A percentile compares a stretch with the other conserved stretches of the same genome.
Conservation (phyloP, 1,140 invertebrate species). For the Tetramorium simillimum region DNA sequence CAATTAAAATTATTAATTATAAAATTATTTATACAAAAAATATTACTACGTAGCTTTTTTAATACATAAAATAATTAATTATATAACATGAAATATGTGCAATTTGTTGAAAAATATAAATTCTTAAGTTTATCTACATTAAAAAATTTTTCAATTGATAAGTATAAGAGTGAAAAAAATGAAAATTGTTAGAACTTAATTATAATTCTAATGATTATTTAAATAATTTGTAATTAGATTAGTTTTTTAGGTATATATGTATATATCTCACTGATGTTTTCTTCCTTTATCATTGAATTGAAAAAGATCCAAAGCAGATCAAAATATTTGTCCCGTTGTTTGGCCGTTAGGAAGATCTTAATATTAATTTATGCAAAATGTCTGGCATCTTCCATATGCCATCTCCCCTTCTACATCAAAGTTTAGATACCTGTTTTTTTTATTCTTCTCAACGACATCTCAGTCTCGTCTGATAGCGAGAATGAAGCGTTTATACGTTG, state of each 20-base stretch:
- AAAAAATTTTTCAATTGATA: background rate
- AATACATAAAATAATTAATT: background rate
- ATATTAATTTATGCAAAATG: background rate
- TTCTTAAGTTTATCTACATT: background rate
- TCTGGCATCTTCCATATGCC: background rate
- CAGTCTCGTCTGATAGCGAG: background rate
- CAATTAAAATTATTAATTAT: too few relatives aligned
- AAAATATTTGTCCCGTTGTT: background rate
- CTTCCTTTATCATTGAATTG: background rate
- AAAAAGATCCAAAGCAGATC: background rate
- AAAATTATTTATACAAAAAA: too few relatives aligned
- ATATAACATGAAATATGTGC: background rate
- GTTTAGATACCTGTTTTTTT: background rate
- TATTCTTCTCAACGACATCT: background rate
- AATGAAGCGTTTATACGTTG: conserved; percentile 63
- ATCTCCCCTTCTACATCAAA: too few relatives aligned
- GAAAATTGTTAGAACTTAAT: background rate
- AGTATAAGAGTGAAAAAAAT: background rate
- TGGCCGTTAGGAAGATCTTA: background rate
- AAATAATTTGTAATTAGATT: too few relatives aligned
- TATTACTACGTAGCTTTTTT: background rate
- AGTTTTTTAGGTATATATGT: too few relatives aligned
- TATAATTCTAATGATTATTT: background rate
- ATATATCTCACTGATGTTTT: background rate
- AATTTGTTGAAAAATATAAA: background rate